Evolutionary conservation across 2,797 vertebrate species (phyloP).

Genomic region (Eulemur albifrons): DNA sequence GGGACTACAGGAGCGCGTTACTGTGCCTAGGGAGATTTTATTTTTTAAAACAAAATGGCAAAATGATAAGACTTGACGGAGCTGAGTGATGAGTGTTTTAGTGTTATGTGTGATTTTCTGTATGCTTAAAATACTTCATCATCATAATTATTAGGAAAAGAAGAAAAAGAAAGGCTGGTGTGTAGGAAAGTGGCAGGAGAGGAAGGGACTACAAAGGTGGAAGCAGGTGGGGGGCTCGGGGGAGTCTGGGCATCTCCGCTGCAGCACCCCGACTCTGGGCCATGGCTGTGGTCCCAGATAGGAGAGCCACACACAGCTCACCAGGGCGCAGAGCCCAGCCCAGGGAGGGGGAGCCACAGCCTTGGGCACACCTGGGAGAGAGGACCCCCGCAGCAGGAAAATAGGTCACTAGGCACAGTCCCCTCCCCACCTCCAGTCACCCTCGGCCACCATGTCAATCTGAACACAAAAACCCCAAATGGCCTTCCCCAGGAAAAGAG

Average conservation of each 20-base stretch:
- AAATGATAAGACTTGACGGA: neutral
- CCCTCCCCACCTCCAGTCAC: neutral
- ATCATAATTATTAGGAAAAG: neutral
- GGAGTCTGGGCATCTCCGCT: neutral
- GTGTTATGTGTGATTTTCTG: neutral
- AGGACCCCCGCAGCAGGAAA: neutral
- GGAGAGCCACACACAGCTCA: neutral
- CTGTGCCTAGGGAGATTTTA: neutral
- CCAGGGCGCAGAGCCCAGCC: neutral
- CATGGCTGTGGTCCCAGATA: neutral
- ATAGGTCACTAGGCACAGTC: neutral
- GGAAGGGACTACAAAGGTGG: neutral
- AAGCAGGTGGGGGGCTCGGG: neutral
- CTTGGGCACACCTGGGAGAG: neutral
- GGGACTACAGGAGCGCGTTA: fast-evolving
- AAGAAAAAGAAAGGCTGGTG: neutral
- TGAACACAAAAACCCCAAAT: neutral
- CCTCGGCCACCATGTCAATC: too few relatives aligned
- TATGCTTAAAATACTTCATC: neutral
- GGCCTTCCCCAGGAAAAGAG: neutral
- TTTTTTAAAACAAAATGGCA: neutral
- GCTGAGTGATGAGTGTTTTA: neutral
- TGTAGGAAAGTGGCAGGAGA: neutral
- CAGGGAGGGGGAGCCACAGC: neutral
- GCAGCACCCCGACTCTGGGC: neutral